A percentile compares a stretch with the other conserved stretches of the same genome.
phyloP scores from a whole-genome alignment of 2,797 vertebrate species.

The Clarias platycephalus region DNA sequence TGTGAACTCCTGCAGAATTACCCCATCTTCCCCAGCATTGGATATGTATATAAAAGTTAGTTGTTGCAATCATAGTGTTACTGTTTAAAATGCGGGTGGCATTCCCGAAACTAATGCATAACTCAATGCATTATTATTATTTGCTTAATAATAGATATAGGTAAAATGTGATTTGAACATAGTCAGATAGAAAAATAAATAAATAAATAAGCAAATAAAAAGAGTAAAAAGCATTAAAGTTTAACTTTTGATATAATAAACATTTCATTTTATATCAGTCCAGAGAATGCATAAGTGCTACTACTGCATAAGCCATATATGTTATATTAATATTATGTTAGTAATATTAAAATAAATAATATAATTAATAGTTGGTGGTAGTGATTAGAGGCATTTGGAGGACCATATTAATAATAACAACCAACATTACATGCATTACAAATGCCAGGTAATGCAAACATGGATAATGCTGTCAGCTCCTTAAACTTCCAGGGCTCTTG shows the following conservation, averaged over 20 bases:
- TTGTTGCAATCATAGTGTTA: neutral
- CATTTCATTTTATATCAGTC: neutral
- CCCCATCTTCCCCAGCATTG: neutral
- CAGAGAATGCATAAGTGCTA: neutral
- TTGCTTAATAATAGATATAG: constrained; percentile 2
- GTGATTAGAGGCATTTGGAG: neutral
- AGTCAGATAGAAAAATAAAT: neutral
- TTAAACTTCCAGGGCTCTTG: neutral
- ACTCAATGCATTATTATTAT: neutral
- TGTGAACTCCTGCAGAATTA: neutral
- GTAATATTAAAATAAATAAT: neutral
- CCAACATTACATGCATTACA: neutral
- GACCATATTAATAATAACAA: neutral
- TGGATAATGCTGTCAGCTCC: neutral
- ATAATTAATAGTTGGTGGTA: neutral
- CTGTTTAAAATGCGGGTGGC: neutral
- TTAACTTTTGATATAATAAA: neutral
- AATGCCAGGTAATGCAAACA: neutral
- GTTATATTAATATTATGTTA: neutral
- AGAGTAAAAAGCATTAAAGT: neutral
- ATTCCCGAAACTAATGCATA: neutral
- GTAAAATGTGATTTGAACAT: neutral
- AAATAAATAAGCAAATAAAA: neutral
- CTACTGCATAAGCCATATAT: neutral
- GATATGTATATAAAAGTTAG: neutral